These are phyloP conservation scores for Teleogryllus occipitalis DNA, from an alignment of 1,140 invertebrate genomes.

Conservation along the genomic window DNA sequence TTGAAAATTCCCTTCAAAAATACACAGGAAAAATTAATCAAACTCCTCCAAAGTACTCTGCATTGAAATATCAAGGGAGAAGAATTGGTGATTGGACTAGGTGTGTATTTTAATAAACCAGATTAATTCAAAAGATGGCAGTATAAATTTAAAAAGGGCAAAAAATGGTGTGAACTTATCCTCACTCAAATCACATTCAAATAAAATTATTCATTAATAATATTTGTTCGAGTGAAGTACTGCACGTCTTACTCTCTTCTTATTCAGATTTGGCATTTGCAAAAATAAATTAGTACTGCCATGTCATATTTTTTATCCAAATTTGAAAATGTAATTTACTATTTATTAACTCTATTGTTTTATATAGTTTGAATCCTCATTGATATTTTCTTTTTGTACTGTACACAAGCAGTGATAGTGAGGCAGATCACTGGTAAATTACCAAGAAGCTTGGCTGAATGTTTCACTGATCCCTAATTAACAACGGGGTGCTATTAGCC, in stretches of 20 bases:
- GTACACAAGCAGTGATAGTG: neutral
- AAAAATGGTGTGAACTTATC: neutral
- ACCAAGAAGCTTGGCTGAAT: neutral
- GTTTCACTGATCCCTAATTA: neutral
- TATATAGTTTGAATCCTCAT: too few relatives aligned
- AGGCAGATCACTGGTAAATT: neutral
- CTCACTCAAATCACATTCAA: neutral
- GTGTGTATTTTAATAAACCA: neutral
- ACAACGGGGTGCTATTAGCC: too few relatives aligned
- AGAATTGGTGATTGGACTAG: slow-evolving; percentile 11
- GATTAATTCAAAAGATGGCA: too few relatives aligned
- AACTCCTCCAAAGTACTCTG: slow-evolving; percentile 25
- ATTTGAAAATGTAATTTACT: neutral
- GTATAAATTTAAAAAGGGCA: neutral
- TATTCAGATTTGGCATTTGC: neutral
- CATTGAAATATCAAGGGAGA: slow-evolving; percentile 8
- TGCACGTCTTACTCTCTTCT: too few relatives aligned
- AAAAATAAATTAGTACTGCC: neutral
- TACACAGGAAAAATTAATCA: slow-evolving; percentile 28
- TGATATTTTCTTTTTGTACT: too few relatives aligned
- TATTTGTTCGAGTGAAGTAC: too few relatives aligned
- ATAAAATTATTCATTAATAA: neutral
- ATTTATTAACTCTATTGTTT: neutral
- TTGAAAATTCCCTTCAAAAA: slow-evolving; percentile 16
- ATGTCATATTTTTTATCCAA: neutral